phyloP scores from a whole-genome alignment of 2,888 invertebrate genomes.

The Sinotaia quadrata region DNA sequence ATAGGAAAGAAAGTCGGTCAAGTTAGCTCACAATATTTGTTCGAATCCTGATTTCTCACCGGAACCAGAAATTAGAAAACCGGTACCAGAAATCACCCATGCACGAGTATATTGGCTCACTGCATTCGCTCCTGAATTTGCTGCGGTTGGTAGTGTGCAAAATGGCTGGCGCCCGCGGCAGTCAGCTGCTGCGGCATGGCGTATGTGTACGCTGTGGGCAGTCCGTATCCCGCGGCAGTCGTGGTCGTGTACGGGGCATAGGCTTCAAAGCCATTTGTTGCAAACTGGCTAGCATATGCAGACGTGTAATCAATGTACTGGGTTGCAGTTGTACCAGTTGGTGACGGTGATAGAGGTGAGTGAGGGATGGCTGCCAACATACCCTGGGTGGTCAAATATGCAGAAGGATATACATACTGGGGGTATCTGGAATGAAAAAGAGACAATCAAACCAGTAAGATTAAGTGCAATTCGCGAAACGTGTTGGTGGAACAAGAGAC shows the following conservation, averaged over 20 bases:
- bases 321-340: constrained; percentile 48
- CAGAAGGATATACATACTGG: constrained; percentile 60
- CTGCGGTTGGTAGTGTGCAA: constrained; percentile 60
- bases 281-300: constrained; percentile 51
- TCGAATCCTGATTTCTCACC: too few relatives aligned
- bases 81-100: too few relatives aligned
- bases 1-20: too few relatives aligned
- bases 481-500: neutral
- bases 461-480: neutral
- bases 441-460: neutral
- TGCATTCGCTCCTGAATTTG: constrained; percentile 64
- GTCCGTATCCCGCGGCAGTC: constrained; percentile 46
- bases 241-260: constrained; percentile 57
- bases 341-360: constrained; percentile 44
- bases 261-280: constrained; percentile 46
- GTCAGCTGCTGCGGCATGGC: constrained; percentile 59
- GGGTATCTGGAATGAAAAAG: constrained; percentile 30
- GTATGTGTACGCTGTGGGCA: constrained; percentile 60
- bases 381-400: constrained; percentile 53
- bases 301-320: constrained; percentile 56
- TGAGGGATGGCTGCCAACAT: constrained; percentile 52
- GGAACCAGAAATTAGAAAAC: too few relatives aligned
- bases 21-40: too few relatives aligned
- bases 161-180: constrained; percentile 49
- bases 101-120: constrained; percentile 38